Percentiles rank a stretch among this genome's conserved stretches.
These are phyloP conservation scores for Xiphophorus maculatus DNA, from an alignment of 2,113 vertebrate species.

Conservation along the genomic window DNA sequence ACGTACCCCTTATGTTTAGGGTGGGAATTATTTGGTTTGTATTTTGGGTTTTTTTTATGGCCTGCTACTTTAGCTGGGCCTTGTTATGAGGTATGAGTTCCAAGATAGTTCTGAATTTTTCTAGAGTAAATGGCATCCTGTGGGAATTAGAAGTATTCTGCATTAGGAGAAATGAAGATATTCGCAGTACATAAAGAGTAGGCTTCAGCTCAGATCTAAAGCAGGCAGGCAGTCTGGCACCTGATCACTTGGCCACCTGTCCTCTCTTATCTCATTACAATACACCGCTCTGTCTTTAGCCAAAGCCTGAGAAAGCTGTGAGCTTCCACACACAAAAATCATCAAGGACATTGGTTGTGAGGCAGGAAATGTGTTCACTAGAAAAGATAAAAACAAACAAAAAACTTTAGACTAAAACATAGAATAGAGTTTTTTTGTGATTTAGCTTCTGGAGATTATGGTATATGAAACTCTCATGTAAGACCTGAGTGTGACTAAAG, in stretches of 20 bases:
- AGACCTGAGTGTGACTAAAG: conserved; percentile 26
- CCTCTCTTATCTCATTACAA: conserved; percentile 76
- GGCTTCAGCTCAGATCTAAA: conserved; percentile 54
- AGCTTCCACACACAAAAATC: conserved; percentile 44
- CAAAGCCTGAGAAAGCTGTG: conserved; percentile 38
- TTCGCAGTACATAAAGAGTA: conserved; percentile 3
- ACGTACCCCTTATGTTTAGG: not conserved
- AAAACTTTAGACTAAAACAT: not conserved
- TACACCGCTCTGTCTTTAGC: conserved; percentile 57
- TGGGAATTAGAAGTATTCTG: not conserved
- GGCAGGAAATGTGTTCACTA: not conserved
- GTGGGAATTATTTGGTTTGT: conserved; percentile 1
- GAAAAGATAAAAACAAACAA: not conserved
- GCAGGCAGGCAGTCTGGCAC: conserved; percentile 64
- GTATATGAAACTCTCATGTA: conserved; percentile 28
- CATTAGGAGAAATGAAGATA: conserved; percentile 12
- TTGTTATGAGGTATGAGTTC: conserved; percentile 8
- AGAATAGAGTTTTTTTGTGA: not conserved
- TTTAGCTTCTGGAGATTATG: not conserved
- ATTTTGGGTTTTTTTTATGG: too few species aligned
- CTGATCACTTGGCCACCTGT: conserved; percentile 78
- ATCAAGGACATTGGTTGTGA: conserved; percentile 21
- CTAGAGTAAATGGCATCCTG: conserved; percentile 2
- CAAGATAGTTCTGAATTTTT: conserved; percentile 2
- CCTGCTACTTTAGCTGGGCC: conserved; percentile 2